Base-by-base conservation (phyloP, 2,797 vertebrate species). In the Lepidocolaptes lacrymiger region DNA sequence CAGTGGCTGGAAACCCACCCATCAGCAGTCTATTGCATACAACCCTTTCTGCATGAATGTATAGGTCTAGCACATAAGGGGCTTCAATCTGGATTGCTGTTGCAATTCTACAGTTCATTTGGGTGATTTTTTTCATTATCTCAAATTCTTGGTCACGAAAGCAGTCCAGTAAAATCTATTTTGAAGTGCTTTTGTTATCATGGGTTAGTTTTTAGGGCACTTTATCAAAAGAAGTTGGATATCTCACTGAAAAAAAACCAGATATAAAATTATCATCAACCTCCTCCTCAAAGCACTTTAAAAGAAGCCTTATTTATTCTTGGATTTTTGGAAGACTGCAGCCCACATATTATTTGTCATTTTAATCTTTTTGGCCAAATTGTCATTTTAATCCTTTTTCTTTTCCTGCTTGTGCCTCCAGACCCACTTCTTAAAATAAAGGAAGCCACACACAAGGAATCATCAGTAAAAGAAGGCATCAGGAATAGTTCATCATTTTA, bases 221-320 rank as follows among this genome's bases (percentile, higher is more conserved):
- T 76, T 90, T 34, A 64, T 41, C 32, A 69, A 44, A 76, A 89
- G 49, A 80, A 93, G 34, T 66, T 59, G 28, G 44, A 44, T 80
- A 76, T 67, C 66, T 93, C 66, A 56, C 63, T n/a, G 39, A 73
- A 90, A 94, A 77, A 81, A 91, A 41, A 19, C 32, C 2, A 95
- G 76, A 96, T 76, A 88, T 91, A 93, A 95, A 91, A 92, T 93
- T 93, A 97, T 89, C 91, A 93, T 93, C 89, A 94, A 68, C 82
- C 91, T 97, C 97, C 91, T 95, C 94, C 89, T 96, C 95, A 87
- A 96, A 92, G 85, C 52, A 93, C 83, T 97, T 96, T 61, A 96
- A 95, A 79, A 97, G 91, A 95, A 94, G 80, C 61, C 93, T 95
- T 97, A 97, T 96, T 97, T 97, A 97, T 97, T 97, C 72, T 44